Percentiles rank a stretch among this genome's conserved stretches.
phyloP scores from a whole-genome alignment of 2,888 invertebrate species.

The Tetranychus truncatus region DNA sequence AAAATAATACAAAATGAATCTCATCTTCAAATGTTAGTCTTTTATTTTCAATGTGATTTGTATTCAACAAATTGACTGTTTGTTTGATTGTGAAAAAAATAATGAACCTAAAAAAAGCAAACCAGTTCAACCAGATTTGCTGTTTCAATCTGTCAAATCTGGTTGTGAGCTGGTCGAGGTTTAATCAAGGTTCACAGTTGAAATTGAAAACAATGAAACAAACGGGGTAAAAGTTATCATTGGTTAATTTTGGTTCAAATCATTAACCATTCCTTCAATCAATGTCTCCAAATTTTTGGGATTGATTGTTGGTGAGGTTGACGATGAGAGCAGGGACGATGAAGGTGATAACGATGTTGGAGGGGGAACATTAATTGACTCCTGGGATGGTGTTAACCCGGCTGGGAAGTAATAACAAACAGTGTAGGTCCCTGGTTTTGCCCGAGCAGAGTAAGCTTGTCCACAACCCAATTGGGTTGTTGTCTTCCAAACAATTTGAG shows the following conservation, averaged over 20 bases:
- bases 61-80: too few relatives aligned
- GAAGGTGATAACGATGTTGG: neutral
- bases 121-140: too few relatives aligned
- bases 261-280: neutral
- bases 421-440: neutral
- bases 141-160: too few relatives aligned
- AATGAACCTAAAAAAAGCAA: too few relatives aligned
- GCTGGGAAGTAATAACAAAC: neutral
- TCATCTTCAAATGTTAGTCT: too few relatives aligned
- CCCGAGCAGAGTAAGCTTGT: neutral
- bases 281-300: neutral
- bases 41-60: too few relatives aligned
- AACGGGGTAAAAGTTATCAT: neutral
- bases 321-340: neutral
- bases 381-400: neutral
- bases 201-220: neutral
- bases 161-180: too few relatives aligned
- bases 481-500: neutral
- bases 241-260: neutral
- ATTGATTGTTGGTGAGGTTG: neutral
- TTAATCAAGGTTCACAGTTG: neutral
- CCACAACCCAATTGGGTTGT: constrained; percentile 7
- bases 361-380: neutral
- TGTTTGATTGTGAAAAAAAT: too few relatives aligned
- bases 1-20: too few relatives aligned